Conservation (phyloP, 2,113 vertebrate species). For the Motacilla tschutschensis region DNA sequence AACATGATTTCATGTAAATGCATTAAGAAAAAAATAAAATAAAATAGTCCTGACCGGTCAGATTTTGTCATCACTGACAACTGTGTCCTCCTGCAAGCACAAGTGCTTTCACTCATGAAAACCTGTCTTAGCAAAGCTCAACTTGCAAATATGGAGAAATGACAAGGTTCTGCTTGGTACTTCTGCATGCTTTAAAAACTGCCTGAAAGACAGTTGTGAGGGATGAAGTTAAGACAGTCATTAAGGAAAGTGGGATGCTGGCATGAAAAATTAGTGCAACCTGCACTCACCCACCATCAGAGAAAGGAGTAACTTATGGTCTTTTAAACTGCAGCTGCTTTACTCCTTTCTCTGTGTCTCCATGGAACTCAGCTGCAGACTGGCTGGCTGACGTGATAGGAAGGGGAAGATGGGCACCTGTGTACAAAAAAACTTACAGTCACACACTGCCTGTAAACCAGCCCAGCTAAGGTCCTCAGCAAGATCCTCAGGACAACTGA, state of each 20-base stretch:
- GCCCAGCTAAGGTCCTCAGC: neutral
- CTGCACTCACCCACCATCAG: neutral
- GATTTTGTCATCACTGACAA: neutral
- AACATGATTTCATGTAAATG: neutral
- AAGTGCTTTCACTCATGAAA: neutral
- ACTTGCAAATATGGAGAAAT: neutral
- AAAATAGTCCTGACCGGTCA: neutral
- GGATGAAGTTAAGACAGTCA: neutral
- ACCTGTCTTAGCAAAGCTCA: neutral
- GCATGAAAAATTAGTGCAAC: neutral
- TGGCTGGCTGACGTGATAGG: neutral
- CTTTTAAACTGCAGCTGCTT: neutral
- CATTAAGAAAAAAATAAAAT: neutral
- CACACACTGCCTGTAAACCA: neutral
- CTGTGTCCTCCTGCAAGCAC: neutral
- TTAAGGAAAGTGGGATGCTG: neutral
- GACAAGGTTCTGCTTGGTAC: neutral
- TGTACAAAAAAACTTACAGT: neutral
- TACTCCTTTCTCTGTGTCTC: neutral
- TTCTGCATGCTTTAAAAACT: neutral
- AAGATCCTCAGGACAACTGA: neutral
- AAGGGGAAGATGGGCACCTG: neutral
- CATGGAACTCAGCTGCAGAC: neutral
- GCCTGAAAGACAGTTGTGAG: neutral
- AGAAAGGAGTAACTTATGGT: neutral